phyloP scores from a whole-genome alignment of 92 coral and sea anemone genomes.

The Isaurus tuberculatus region DNA sequence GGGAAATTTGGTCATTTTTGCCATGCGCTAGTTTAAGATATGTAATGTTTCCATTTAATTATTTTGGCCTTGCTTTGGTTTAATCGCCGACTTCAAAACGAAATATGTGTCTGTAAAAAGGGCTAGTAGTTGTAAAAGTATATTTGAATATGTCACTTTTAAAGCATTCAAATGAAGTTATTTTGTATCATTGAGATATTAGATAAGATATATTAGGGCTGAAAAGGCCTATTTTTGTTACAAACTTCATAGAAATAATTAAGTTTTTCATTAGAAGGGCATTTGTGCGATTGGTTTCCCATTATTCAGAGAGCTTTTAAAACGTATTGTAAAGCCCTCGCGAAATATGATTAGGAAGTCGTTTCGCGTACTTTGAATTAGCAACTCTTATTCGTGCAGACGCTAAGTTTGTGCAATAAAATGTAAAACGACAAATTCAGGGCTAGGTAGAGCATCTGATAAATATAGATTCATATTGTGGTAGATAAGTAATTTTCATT shows the following conservation, averaged over 20 bases:
- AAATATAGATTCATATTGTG: background rate
- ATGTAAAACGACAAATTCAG: background rate
- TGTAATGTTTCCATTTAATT: background rate
- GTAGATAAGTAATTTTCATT: background rate
- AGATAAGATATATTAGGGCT: slow-evolving; percentile 29
- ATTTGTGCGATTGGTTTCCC: slow-evolving; percentile 8
- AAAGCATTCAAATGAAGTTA: slow-evolving; percentile 45
- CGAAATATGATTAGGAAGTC: background rate
- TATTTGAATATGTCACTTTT: slow-evolving; percentile 44
- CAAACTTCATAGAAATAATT: slow-evolving; percentile 29
- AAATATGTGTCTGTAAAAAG: background rate
- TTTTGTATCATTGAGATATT: slow-evolving; percentile 32
- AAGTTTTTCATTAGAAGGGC: slow-evolving; percentile 40
- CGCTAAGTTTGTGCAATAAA: background rate
- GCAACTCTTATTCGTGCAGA: background rate
- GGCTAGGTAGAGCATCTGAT: background rate
- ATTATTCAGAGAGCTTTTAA: slow-evolving; percentile 19
- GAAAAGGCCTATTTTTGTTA: slow-evolving; percentile 47
- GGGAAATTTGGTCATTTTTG: background rate
- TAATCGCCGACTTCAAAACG: background rate
- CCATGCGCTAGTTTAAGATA: background rate
- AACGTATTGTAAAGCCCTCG: background rate
- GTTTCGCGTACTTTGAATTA: background rate
- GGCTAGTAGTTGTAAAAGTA: slow-evolving; percentile 5
- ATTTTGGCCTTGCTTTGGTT: background rate